A percentile compares a stretch with the other conserved stretches of the same genome.
phyloP scores from a whole-genome alignment of 2,113 vertebrate genomes.

The Labrus mixtus region DNA sequence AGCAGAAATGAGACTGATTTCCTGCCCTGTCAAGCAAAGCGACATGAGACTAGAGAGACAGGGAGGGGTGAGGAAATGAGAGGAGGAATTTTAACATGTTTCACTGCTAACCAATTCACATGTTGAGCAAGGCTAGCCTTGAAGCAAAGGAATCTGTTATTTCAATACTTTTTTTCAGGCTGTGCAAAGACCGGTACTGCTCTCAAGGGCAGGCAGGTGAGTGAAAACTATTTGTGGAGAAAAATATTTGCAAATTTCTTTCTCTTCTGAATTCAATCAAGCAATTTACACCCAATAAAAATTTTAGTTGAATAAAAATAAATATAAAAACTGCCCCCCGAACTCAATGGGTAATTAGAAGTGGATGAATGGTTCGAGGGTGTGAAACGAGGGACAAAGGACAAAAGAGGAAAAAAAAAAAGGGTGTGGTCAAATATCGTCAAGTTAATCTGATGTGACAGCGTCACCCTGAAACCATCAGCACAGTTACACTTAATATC shows the following conservation, averaged over 20 bases:
- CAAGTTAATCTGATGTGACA: conserved; percentile 78
- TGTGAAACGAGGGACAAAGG: conserved; percentile 15
- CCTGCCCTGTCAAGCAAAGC: conserved; percentile 77
- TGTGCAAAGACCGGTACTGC: neutral
- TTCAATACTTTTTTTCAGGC: conserved; percentile 8
- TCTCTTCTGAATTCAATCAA: conserved; percentile 39
- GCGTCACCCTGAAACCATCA: conserved; percentile 58
- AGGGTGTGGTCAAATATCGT: conserved; percentile 39
- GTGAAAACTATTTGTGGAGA: conserved; percentile 15
- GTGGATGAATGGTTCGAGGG: neutral
- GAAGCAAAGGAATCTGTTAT: conserved; percentile 44
- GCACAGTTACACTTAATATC: conserved; percentile 64
- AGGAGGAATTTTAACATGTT: conserved; percentile 5
- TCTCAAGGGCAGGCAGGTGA: neutral
- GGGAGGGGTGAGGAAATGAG: conserved; percentile 1
- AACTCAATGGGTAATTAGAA: conserved; percentile 1
- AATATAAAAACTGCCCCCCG: neutral
- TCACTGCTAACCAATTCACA: conserved; percentile 7
- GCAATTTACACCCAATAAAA: conserved; percentile 27
- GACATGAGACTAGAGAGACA: conserved; percentile 41
- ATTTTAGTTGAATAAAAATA: conserved; percentile 7
- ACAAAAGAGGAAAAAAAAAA: conserved; percentile 3
- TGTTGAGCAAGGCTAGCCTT: conserved; percentile 50
- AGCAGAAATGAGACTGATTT: conserved; percentile 80
- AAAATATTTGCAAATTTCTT: conserved; percentile 10